Evolutionary conservation across 2,113 vertebrate genomes (phyloP).

Genomic region (Salvelinus sp.): DNA sequence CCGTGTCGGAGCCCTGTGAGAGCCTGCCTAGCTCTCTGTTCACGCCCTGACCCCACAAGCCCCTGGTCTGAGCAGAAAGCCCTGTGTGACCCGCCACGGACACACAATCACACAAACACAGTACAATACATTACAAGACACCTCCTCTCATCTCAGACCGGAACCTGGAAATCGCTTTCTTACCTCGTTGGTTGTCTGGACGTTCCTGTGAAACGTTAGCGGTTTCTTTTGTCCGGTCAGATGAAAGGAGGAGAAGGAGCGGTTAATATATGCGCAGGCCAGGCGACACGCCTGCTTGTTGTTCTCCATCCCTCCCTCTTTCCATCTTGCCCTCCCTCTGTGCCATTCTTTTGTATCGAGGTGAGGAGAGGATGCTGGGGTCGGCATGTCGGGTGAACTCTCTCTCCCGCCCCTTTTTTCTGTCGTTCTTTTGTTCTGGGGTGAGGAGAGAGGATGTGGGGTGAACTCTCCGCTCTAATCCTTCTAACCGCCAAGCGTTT

Average conservation of each 20-base stretch:
- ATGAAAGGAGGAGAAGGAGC: constrained; percentile 69
- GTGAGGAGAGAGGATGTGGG: too few relatives aligned
- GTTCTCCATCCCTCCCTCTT: constrained; percentile 38
- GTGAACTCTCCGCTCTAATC: too few relatives aligned
- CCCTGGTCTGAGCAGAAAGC: constrained; percentile 46
- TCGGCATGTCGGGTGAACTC: constrained; percentile 62
- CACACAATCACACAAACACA: constrained; percentile 32
- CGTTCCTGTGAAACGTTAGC: constrained; percentile 60
- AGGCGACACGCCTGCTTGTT: constrained; percentile 77
- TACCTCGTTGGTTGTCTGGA: constrained; percentile 58
- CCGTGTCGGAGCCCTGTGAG: constrained; percentile 52
- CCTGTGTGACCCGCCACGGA: constrained; percentile 62
- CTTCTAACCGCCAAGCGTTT: neutral
- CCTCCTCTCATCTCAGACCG: constrained; percentile 40
- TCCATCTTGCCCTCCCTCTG: constrained; percentile 37
- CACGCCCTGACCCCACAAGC: constrained; percentile 47
- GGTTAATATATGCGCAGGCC: constrained; percentile 80
- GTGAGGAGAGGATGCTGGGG: constrained; percentile 70
- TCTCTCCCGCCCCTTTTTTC: constrained; percentile 19
- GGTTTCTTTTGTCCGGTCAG: constrained; percentile 74
- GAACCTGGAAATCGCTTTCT: constrained; percentile 56
- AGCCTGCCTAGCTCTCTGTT: constrained; percentile 44
- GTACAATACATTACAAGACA: neutral
- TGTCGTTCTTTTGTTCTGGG: too few relatives aligned
- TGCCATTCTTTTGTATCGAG: constrained; percentile 61